Conservation (phyloP, 1,140 invertebrate genomes). For the Oryctes rhinoceros region DNA sequence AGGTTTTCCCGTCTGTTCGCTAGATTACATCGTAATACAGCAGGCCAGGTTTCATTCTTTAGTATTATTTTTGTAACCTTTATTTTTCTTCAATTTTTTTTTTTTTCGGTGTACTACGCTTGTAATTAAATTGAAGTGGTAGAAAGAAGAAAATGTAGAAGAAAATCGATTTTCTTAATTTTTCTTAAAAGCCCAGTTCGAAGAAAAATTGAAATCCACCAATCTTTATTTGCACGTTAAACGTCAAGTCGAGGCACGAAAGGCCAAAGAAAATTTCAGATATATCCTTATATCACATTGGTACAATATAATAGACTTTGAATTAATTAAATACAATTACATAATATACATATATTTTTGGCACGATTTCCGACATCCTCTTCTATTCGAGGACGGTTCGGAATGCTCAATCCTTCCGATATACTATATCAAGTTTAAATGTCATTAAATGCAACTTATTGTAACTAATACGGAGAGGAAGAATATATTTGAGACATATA, state of each 20-base stretch:
- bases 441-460: not conserved
- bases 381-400: not conserved
- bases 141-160: too few species aligned
- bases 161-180: too few species aligned
- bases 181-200: too few species aligned
- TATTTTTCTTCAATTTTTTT: too few species aligned
- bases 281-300: conserved; percentile 5
- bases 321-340: not conserved
- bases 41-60: too few species aligned
- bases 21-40: too few species aligned
- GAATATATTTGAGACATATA: conserved; percentile 6
- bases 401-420: not conserved
- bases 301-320: not conserved
- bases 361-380: not conserved
- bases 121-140: too few species aligned
- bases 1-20: too few species aligned
- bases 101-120: too few species aligned
- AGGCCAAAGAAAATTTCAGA: not conserved
- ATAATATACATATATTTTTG: conserved; percentile 20
- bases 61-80: too few species aligned
- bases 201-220: too few species aligned
- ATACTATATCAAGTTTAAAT: not conserved
- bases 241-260: not conserved
- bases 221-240: too few species aligned
- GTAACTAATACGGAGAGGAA: not conserved